Evolutionary conservation across 2,888 invertebrate species (phyloP), one percentile per base, ranked within the genome.

Genomic region (Caenorhabditis sp.): DNA sequence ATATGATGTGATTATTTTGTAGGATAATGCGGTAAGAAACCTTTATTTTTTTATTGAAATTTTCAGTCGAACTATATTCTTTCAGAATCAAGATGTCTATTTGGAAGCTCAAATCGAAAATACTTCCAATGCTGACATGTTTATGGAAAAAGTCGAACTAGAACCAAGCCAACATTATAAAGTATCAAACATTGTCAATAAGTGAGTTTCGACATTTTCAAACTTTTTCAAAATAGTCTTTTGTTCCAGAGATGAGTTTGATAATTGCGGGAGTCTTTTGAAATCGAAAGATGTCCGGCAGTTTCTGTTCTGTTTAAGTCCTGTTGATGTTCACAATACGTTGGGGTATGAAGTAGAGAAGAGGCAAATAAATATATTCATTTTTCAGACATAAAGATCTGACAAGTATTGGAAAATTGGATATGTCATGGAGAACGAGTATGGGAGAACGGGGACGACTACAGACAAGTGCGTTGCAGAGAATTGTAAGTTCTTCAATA

Each of bases 351-450:
- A 64, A 49, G 21, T n/a, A n/a, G n/a, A n/a, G 51, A n/a, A 27
- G 36, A 50, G 31, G 4, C 10, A 6, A 4, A 31, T 31, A 10
- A 31, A 31, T 31, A 31, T 31, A 6, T 31, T 31, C 31, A 6
- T 31, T 1, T 58, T 58, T 36, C 58, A 72, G 83, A 92, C 70
- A 69, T 53, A 77, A 75, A 36, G 93, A 79, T 92, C 93, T 31
- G 93, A 93, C 69, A 93, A 93, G 88, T n/a, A 93, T 97, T 84
- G 97, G 97, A 1, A 97, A 97, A 90, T 90, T 99, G 64, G 97
- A 99, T 89, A 97, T 99, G 87, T 93, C 95, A 12, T 99, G 99
- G 99, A 91, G 96, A 82, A 95, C 96, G 36, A 94, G 95, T 89
- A 92, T 97, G 85, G 97, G 97, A 23, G 97, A 97, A 90, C 92